Percentiles rank a stretch among this genome's conserved stretches.
phyloP scores from a whole-genome alignment of 2,888 invertebrate genomes.

The Drosophila dives region DNA sequence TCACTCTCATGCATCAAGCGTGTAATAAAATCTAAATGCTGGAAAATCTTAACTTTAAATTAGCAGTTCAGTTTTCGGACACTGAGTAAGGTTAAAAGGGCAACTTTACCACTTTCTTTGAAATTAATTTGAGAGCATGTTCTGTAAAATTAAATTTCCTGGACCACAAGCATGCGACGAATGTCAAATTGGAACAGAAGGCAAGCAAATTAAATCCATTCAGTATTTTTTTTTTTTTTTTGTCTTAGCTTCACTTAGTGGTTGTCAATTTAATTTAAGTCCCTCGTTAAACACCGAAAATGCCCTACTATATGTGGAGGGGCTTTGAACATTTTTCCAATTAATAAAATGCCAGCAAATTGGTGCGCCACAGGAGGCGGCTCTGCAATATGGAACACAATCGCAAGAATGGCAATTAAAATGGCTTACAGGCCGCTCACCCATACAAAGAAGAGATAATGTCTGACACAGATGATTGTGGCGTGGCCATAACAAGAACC shows the following conservation, averaged over 20 bases:
- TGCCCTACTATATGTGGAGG: constrained; percentile 13
- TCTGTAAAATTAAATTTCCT: constrained; percentile 42
- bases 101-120: constrained; percentile 41
- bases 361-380: constrained; percentile 24
- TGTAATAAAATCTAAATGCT: constrained; percentile 42
- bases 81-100: constrained; percentile 6
- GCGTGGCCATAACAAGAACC: constrained; percentile 37
- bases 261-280: constrained; percentile 19
- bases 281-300: constrained; percentile 2
- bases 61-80: not conserved
- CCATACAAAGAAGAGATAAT: constrained; percentile 26
- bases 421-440: constrained; percentile 30
- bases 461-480: constrained; percentile 48
- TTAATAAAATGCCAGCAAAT: constrained; percentile 53
- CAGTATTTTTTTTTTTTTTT: not conserved
- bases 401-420: constrained; percentile 62
- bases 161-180: constrained; percentile 21
- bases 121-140: constrained; percentile 19
- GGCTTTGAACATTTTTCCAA: constrained; percentile 53
- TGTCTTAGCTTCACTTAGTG: constrained; percentile 42
- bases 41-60: constrained; percentile 23
- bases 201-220: constrained; percentile 40
- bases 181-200: constrained; percentile 24
- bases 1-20: constrained; percentile 3
- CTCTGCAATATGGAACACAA: constrained; percentile 27